Evolutionary conservation across 2,113 vertebrate species (phyloP).

Genomic region (Ailurus styani): DNA sequence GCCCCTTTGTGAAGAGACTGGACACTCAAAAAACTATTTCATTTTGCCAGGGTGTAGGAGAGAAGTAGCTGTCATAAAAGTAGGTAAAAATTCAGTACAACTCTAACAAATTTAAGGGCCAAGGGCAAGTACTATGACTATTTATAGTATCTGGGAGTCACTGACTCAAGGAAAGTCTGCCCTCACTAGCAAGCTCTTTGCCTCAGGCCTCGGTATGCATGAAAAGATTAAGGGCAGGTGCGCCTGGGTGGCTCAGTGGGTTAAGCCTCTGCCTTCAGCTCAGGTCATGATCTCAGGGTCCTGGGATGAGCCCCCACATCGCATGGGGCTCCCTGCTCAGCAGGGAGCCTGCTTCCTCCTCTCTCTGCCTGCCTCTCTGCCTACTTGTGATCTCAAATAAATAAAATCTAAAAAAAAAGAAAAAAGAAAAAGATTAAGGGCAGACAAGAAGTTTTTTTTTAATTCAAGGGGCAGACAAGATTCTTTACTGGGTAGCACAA

Average conservation of each 20-base stretch:
- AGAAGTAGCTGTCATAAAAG: background rate
- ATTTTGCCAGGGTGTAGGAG: background rate
- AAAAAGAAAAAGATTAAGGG: background rate
- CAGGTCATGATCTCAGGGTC: no score
- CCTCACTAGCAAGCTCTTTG: background rate
- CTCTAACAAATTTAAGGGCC: background rate
- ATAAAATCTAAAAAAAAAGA: no score
- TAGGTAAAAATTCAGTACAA: background rate
- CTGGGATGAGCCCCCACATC: no score
- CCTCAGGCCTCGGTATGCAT: background rate
- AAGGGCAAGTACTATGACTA: background rate
- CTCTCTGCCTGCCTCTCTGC: no score
- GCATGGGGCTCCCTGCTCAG: no score
- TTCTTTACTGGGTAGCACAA: no score
- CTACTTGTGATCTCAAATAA: no score
- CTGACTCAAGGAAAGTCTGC: background rate
- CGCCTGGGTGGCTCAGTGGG: no score
- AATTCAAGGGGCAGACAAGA: background rate
- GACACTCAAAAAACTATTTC: background rate
- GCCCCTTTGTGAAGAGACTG: background rate
- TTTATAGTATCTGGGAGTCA: background rate
- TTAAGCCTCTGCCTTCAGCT: no score
- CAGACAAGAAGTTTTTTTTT: no score
- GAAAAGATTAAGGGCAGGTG: background rate
- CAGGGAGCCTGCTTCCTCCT: no score